Conservation (phyloP, 2,113 vertebrate genomes). For the Mionectes macconnelli region DNA sequence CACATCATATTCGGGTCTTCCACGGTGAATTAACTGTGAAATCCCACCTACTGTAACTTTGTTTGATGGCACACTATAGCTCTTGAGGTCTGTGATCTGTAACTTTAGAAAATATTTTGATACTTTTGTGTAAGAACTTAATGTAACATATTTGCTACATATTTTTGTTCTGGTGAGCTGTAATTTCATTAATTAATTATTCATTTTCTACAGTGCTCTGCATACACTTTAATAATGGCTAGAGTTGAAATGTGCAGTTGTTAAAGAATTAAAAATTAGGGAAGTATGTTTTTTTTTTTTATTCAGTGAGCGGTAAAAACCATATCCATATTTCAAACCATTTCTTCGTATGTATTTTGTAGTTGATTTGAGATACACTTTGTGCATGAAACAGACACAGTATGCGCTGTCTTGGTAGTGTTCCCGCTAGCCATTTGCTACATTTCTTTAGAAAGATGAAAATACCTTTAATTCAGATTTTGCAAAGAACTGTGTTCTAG, state of each 20-base stretch:
- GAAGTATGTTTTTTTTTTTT: neutral
- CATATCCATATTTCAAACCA: neutral
- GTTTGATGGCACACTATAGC: neutral
- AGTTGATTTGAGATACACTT: neutral
- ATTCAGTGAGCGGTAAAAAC: neutral
- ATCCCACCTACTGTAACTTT: neutral
- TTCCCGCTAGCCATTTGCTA: conserved; percentile 20
- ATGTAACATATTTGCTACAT: neutral
- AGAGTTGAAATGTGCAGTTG: neutral
- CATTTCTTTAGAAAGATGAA: neutral
- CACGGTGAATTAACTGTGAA: neutral
- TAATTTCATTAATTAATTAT: neutral
- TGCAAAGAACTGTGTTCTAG: conserved; percentile 12
- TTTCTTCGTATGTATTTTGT: neutral
- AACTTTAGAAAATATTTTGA: neutral
- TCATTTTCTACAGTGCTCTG: neutral
- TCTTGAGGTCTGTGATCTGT: neutral
- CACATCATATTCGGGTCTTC: neutral
- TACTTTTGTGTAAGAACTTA: neutral
- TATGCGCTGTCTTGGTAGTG: neutral
- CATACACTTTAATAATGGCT: neutral
- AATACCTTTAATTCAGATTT: conserved; percentile 48
- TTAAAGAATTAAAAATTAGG: neutral
- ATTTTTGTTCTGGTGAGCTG: neutral
- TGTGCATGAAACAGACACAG: neutral